Conservation (phyloP, 2,797 vertebrate species). For the Danio tinwini region DNA sequence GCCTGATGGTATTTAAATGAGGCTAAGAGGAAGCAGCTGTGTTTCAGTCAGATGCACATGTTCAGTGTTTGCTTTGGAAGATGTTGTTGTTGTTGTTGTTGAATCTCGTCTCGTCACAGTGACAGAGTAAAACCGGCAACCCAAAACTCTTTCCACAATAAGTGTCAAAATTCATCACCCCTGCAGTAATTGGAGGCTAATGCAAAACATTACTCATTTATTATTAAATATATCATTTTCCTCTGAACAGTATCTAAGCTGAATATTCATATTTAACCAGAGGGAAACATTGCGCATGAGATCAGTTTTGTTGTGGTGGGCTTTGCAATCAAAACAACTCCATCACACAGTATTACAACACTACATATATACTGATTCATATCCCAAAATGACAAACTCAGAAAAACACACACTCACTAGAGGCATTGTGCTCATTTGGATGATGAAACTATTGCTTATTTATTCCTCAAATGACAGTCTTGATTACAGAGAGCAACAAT, state of each 20-base stretch:
- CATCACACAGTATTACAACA: constrained; percentile 35
- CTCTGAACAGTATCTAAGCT: constrained; percentile 8
- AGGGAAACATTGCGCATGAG: constrained; percentile 13
- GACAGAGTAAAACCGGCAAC: too few relatives aligned
- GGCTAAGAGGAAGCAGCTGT: too few relatives aligned
- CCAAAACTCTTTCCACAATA: constrained; percentile 17
- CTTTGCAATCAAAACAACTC: constrained; percentile 50
- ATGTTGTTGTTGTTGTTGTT: background rate
- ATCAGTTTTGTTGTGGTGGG: constrained; percentile 1
- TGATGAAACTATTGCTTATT: constrained; percentile 47
- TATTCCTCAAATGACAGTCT: constrained; percentile 23
- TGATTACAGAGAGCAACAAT: constrained; percentile 39
- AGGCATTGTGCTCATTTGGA: constrained; percentile 15
- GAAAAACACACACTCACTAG: constrained; percentile 33
- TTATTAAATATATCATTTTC: constrained; percentile 40
- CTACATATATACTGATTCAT: constrained; percentile 46
- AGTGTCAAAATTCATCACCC: constrained; percentile 8
- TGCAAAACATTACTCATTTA: constrained; percentile 41
- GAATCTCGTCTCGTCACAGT: too few relatives aligned
- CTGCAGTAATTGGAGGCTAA: constrained; percentile 22
- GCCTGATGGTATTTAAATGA: too few relatives aligned
- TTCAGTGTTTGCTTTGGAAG: background rate
- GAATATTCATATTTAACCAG: constrained; percentile 26
- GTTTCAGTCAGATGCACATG: too few relatives aligned
- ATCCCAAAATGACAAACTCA: constrained; percentile 32